Evolutionary conservation across 1,140 invertebrate genomes (phyloP).

Genomic region (Zaprionus kolodkinae): DNA sequence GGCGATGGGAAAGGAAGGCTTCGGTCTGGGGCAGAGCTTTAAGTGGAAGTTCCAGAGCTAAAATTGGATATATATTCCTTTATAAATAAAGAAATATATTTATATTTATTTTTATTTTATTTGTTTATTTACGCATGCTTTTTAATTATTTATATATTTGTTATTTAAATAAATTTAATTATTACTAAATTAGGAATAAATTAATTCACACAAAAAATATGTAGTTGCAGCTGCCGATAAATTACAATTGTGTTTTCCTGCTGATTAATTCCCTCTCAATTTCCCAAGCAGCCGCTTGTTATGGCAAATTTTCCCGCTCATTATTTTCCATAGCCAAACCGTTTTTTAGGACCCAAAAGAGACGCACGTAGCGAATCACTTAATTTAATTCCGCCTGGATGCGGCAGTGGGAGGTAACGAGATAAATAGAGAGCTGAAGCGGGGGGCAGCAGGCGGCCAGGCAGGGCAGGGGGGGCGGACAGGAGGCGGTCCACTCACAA

Average conservation of each 20-base stretch:
- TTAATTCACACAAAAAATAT: too few relatives aligned
- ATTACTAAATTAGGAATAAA: too few relatives aligned
- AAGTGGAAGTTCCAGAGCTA: neutral
- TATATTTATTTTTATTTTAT: too few relatives aligned
- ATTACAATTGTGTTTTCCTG: too few relatives aligned
- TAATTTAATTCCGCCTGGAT: slow-evolving; percentile 68
- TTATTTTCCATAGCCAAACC: slow-evolving; percentile 16
- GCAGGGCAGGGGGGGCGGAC: neutral
- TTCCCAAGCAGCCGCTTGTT: neutral
- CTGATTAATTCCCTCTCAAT: too few relatives aligned
- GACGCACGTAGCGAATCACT: slow-evolving; percentile 84
- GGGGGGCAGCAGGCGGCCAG: too few relatives aligned
- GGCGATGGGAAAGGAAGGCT: neutral
- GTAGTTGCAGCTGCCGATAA: too few relatives aligned
- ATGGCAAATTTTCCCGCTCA: slow-evolving; percentile 20
- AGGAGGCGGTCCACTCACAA: slow-evolving; percentile 11
- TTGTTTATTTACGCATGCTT: too few relatives aligned
- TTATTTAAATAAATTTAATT: too few relatives aligned
- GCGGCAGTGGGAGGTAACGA: neutral
- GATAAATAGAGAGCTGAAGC: neutral
- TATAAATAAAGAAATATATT: neutral
- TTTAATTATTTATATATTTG: too few relatives aligned
- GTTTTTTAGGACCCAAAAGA: slow-evolving; percentile 54
- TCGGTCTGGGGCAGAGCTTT: neutral
- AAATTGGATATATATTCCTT: neutral